Evolutionary conservation across 2,888 invertebrate genomes (phyloP), one percentile per base, ranked within the genome.

Genomic region (Trilocha varians): DNA sequence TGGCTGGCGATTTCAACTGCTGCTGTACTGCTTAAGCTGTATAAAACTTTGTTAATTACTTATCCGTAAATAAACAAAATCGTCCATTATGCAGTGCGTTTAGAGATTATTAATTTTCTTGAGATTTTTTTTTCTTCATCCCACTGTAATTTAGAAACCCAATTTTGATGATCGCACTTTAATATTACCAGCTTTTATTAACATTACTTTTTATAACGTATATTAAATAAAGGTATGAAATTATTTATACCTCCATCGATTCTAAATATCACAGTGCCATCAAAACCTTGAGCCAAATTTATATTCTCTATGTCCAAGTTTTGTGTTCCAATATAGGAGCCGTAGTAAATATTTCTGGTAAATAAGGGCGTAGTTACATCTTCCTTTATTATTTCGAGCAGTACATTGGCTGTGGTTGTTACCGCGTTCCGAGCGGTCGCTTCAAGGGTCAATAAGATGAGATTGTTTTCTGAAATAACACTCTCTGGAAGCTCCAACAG

Each of bases 171-270:
- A n/a, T n/a, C n/a, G n/a, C n/a, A n/a, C n/a, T n/a, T n/a, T n/a
- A n/a, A n/a, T n/a, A n/a, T n/a, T n/a, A n/a, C n/a, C n/a, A n/a
- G n/a, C n/a, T n/a, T n/a, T n/a, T n/a, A n/a, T n/a, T n/a, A n/a
- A n/a, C n/a, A n/a, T n/a, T n/a, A n/a, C n/a, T n/a, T n/a, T n/a
- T n/a, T n/a, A n/a, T n/a, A n/a, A n/a, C n/a, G n/a, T n/a, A n/a
- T n/a, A n/a, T n/a, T n/a, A n/a, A n/a, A n/a, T n/a, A n/a, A n/a
- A n/a, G n/a, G n/a, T n/a, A n/a, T n/a, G n/a, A n/a, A n/a, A n/a
- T n/a, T n/a, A n/a, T n/a, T n/a, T n/a, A n/a, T 63, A 78, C 82
- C 76, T 64, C 78, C 82, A 34, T 61, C 55, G 43, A 82, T 60
- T 32, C 50, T 50, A 48, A 78, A 77, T 3, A 46, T 47, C 3